These are phyloP conservation scores for Malacosoma neustria DNA, from an alignment of 2,888 invertebrate species.

Conservation along the genomic window DNA sequence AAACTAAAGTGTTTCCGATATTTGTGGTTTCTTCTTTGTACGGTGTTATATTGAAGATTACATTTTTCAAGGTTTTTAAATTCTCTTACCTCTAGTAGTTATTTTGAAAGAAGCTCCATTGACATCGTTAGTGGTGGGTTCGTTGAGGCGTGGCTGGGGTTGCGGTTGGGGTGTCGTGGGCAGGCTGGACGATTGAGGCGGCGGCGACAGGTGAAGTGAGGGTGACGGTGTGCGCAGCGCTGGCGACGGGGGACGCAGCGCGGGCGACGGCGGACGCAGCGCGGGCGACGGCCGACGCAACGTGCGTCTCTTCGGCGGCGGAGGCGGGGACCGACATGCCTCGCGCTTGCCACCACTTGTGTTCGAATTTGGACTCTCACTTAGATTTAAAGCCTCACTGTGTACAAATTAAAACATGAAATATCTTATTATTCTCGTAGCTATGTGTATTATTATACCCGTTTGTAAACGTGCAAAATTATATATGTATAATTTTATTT, in stretches of 20 bases:
- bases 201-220: conserved; percentile 16
- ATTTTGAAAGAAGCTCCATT: conserved; percentile 89
- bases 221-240: conserved; percentile 16
- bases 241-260: conserved; percentile 17
- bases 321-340: conserved; percentile 72
- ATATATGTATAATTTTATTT: no score
- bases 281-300: conserved; percentile 45
- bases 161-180: no score
- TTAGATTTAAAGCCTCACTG: conserved; percentile 90
- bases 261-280: conserved; percentile 29
- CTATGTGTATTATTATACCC: no score
- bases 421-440: no score
- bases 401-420: no score
- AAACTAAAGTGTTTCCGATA: no score
- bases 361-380: conserved; percentile 74
- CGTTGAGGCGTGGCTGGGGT: conserved; percentile 16
- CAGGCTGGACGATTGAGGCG: conserved; percentile 18
- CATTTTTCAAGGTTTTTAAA: no score
- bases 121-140: conserved; percentile 27
- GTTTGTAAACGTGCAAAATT: no score
- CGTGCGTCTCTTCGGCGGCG: conserved; percentile 76
- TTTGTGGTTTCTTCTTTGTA: no score
- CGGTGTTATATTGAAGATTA: no score
- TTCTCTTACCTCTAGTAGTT: conserved; percentile 85
- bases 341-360: conserved; percentile 54